Evolutionary conservation across 2,888 invertebrate species (phyloP).

Genomic region (Fragum sueziense): DNA sequence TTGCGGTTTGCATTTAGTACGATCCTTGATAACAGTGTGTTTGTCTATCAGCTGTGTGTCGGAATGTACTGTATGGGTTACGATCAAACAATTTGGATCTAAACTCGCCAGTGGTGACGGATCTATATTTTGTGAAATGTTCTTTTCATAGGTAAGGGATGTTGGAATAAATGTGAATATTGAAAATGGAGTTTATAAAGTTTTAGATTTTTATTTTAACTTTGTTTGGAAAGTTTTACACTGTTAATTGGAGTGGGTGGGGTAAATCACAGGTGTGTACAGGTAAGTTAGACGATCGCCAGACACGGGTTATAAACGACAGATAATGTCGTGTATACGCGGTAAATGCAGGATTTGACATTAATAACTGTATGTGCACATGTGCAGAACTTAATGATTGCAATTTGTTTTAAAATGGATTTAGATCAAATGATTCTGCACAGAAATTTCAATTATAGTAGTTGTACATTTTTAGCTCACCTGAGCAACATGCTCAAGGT

Average conservation of each 20-base stretch:
- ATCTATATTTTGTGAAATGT: not conserved
- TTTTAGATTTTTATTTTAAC: not conserved
- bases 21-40: conserved; percentile 14
- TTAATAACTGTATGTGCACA: not conserved
- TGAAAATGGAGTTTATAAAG: not conserved
- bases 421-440: no score
- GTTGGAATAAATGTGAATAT: not conserved
- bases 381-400: no score
- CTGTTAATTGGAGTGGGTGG: conserved; percentile 13
- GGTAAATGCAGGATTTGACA: not conserved
- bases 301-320: not conserved
- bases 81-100: not conserved
- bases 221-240: conserved; percentile 19
- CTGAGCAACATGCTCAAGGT: no score
- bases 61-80: conserved; percentile 6
- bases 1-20: no score
- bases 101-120: not conserved
- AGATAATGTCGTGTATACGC: not conserved
- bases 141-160: conserved; percentile 6
- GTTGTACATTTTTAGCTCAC: no score
- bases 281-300: conserved; percentile 4
- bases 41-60: conserved; percentile 18
- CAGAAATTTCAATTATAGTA: no score
- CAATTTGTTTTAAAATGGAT: no score
- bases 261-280: conserved; percentile 20